phyloP scores from a whole-genome alignment of 2,888 invertebrate species.

The Plusia festucae region DNA sequence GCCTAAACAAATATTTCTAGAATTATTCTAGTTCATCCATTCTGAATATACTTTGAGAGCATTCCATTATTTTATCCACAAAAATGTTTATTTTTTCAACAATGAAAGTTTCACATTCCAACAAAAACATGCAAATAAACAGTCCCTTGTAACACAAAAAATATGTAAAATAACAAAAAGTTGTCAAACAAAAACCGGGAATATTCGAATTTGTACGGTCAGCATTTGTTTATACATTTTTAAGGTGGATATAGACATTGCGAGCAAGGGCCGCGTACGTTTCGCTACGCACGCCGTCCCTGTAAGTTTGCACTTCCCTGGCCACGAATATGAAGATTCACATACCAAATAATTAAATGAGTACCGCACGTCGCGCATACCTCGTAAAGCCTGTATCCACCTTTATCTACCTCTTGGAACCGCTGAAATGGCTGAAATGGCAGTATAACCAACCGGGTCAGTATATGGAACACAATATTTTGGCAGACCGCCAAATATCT shows the following conservation, averaged over 20 bases:
- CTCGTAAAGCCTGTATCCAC: no score
- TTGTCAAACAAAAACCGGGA: neutral
- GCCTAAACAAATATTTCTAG: no score
- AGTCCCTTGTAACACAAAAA: neutral
- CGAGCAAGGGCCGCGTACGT: no score
- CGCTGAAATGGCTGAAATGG: slow-evolving; percentile 2
- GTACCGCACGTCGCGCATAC: no score
- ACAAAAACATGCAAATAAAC: neutral
- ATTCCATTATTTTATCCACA: neutral
- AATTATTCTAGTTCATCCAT: no score
- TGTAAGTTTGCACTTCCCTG: no score
- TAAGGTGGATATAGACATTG: no score
- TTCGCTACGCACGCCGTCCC: no score
- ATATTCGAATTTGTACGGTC: neutral
- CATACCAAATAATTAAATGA: no score
- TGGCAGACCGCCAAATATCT: neutral
- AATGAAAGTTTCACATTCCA: neutral
- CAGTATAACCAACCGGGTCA: neutral
- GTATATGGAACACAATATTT: neutral
- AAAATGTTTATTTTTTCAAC: neutral
- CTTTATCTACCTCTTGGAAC: slow-evolving; percentile 2
- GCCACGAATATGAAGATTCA: no score
- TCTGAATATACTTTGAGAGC: neutral
- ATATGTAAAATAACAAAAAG: neutral
- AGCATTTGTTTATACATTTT: neutral